phyloP scores from a whole-genome alignment of 2,797 vertebrate species.

The Myripristis murdjan region DNA sequence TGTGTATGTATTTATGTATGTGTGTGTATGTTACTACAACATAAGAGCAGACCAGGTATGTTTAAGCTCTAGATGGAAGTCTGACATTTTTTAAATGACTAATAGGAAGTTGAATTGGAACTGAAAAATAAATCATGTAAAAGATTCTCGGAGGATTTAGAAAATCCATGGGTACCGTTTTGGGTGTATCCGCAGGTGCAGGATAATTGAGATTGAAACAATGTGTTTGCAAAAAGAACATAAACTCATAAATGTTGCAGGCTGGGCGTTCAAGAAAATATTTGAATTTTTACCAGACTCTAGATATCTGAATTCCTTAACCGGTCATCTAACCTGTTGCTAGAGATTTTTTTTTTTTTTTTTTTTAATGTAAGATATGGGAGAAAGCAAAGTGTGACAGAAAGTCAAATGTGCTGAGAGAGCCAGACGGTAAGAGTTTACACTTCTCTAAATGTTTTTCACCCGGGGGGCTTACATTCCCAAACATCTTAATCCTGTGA shows the following conservation, averaged over 20 bases:
- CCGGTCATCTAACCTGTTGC: constrained; percentile 54
- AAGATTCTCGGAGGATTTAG: constrained; percentile 28
- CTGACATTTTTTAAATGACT: no score
- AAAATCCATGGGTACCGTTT: constrained; percentile 3
- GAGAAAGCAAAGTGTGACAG: not conserved
- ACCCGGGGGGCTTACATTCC: constrained; percentile 35
- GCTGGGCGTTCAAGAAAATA: constrained; percentile 50
- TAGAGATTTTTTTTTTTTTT: constrained; percentile 61
- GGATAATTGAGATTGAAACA: constrained; percentile 43
- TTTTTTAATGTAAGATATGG: constrained; percentile 47
- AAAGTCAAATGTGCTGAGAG: constrained; percentile 32
- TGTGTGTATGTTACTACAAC: constrained; percentile 1
- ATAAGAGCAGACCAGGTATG: no score
- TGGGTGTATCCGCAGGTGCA: constrained; percentile 33
- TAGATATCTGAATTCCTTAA: constrained; percentile 39
- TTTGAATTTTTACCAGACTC: no score
- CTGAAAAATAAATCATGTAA: constrained; percentile 19
- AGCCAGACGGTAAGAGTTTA: constrained; percentile 40
- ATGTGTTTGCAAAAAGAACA: constrained; percentile 55
- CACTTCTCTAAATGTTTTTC: constrained; percentile 54
- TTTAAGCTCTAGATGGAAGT: no score
- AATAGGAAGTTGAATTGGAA: constrained; percentile 4
- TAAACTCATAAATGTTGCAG: constrained; percentile 54
- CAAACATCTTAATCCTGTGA: constrained; percentile 57
- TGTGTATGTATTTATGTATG: no score